phyloP scores from a whole-genome alignment of 2,888 invertebrate genomes.

The Brachyptera risi region DNA sequence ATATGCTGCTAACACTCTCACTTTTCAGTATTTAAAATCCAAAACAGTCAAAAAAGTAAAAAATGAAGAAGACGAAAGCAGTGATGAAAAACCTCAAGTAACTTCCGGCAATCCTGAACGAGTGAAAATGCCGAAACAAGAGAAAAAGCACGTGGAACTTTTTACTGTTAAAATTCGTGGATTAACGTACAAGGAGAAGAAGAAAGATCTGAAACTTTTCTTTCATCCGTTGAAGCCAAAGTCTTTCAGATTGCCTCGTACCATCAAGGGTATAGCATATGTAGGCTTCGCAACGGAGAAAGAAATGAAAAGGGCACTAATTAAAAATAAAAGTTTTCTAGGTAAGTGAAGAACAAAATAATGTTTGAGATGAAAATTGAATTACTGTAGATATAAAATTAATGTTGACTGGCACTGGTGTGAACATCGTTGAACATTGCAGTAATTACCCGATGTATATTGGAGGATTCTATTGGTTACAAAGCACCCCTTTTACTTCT shows the following conservation, averaged over 20 bases:
- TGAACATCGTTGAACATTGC: too few relatives aligned
- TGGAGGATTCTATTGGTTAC: too few relatives aligned
- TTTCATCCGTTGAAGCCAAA: conserved; percentile 75
- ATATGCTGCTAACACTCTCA: too few relatives aligned
- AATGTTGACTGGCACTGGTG: too few relatives aligned
- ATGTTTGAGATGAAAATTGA: too few relatives aligned
- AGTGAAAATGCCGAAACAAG: conserved; percentile 40
- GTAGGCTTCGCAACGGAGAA: conserved; percentile 80
- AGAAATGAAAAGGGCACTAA: conserved; percentile 71
- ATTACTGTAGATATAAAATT: too few relatives aligned
- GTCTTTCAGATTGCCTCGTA: conserved; percentile 72
- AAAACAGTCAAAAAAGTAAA: conserved; percentile 36
- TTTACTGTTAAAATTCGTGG: conserved; percentile 71
- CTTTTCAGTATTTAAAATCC: conserved; percentile 54
- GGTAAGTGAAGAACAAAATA: too few relatives aligned
- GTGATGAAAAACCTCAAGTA: conserved; percentile 52
- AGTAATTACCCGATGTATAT: too few relatives aligned
- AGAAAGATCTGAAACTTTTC: conserved; percentile 80
- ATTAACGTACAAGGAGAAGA: conserved; percentile 72
- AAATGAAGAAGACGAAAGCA: conserved; percentile 53
- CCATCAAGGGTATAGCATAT: conserved; percentile 80
- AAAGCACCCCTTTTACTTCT: too few relatives aligned
- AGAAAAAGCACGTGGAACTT: conserved; percentile 43
- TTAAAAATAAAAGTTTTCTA: conserved; percentile 81
- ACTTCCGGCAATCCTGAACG: conserved; percentile 47